Base-by-base conservation (phyloP, 2,113 vertebrate genomes). In the Trematocara nigrifrons region DNA sequence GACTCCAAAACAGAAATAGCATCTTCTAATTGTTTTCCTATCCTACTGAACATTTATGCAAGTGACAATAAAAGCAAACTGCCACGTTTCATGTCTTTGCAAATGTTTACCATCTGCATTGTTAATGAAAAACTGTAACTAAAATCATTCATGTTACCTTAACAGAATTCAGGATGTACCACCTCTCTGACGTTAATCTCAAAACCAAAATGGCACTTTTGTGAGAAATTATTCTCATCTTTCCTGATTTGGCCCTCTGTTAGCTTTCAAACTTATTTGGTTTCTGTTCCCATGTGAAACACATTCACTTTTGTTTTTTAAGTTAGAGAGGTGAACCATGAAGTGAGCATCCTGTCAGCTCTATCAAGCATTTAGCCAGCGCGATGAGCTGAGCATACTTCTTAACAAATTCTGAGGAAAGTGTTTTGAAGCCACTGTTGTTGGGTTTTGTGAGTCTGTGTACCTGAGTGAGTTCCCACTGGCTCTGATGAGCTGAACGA, bases 401-500 rank as follows among this genome's bases (percentile, higher is more conserved):
- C 29, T 49, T 11, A 76, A 79, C 4, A 57, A 42, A 57, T 22
- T 61, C 4, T 22, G 12, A 64, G 57, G 10, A 35, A 69, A 84
- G 18, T 42, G 40, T 4, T 49, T 49, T 49, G 1, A 76, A 76
- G 42, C 42, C 26, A 45, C 40, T 26, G 22, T 2, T 54, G 35
- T 12, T 22, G 16, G 5, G 45, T 42, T 38, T 33, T 29, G 16
- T 22, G 22, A 18, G 5, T 38, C 4, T 54, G 15, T 90, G 92
- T 94, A 99, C 98, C 97, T 97, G 53, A 99, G 96, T 1, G 95
- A 49, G 5, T 98, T 97, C 3, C 98, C 98, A 0, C 97, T 97
- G 1, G 97, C 96, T 88, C 96, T 96, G 95, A 99, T 98, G 84
- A 99, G 97, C 91, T 98, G 97, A 71, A 99, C 98, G 1, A 99